Evolutionary conservation across 2,888 invertebrate genomes (phyloP).

Genomic region (Melanotus villosus): DNA sequence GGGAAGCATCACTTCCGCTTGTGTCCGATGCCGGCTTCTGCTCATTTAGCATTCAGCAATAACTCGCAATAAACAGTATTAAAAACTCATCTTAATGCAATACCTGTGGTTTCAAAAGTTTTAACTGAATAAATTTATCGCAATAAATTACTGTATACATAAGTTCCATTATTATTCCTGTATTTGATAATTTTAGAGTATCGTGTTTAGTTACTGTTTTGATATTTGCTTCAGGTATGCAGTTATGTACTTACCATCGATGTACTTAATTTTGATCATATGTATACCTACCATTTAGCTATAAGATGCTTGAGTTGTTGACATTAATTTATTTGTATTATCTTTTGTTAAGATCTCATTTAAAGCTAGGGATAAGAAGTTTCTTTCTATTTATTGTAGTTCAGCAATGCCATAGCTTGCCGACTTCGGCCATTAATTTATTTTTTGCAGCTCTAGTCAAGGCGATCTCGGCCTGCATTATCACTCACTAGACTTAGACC

Average conservation of each 20-base stretch:
- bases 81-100: conserved; percentile 52
- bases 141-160: conserved; percentile 38
- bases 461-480: conserved; percentile 52
- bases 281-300: not conserved
- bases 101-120: conserved; percentile 41
- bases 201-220: conserved; percentile 9
- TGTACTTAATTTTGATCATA: conserved; percentile 43
- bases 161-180: conserved; percentile 24
- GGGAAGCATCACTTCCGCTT: conserved; percentile 53
- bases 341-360: conserved; percentile 48
- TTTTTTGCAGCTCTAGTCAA: conserved; percentile 64
- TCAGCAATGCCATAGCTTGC: conserved; percentile 62
- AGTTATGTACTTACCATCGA: conserved; percentile 26
- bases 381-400: conserved; percentile 53
- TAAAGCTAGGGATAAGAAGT: conserved; percentile 43
- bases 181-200: conserved; percentile 27
- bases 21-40: conserved; percentile 58
- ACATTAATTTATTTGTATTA: conserved; percentile 42
- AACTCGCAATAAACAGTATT: conserved; percentile 73
- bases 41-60: conserved; percentile 70
- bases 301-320: conserved; percentile 9
- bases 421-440: conserved; percentile 55
- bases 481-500: conserved; percentile 57
- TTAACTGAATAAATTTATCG: conserved; percentile 38
- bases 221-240: not conserved